Conservation (phyloP, 2,113 vertebrate species). For the Marcusenius ussheri region DNA sequence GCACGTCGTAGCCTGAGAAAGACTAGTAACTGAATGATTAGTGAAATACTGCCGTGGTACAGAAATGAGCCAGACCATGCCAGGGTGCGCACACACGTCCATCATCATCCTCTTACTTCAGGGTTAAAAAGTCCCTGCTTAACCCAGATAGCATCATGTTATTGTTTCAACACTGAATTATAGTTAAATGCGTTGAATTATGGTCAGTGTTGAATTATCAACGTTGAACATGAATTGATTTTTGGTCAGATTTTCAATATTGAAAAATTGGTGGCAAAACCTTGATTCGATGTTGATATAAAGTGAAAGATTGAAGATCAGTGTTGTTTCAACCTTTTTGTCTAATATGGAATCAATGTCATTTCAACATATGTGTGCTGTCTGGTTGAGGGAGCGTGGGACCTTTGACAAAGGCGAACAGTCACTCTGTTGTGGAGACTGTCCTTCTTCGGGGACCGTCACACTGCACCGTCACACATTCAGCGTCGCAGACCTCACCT, state of each 20-base stretch:
- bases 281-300: too few relatives aligned
- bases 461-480: not conserved
- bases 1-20: not conserved
- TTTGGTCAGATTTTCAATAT: too few relatives aligned
- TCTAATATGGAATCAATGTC: too few relatives aligned
- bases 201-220: too few relatives aligned
- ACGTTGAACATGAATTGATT: too few relatives aligned
- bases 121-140: not conserved
- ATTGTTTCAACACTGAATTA: too few relatives aligned
- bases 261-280: too few relatives aligned
- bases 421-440: not conserved
- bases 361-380: too few relatives aligned
- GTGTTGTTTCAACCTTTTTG: too few relatives aligned
- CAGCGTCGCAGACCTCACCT: conserved; percentile 47
- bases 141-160: too few relatives aligned
- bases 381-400: not conserved
- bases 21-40: not conserved
- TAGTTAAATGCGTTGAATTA: too few relatives aligned
- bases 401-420: not conserved
- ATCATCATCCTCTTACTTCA: not conserved
- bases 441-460: not conserved
- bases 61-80: not conserved
- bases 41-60: not conserved
- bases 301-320: too few relatives aligned
- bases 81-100: not conserved